phyloP scores from a whole-genome alignment of 1,140 invertebrate species.

The Oreohelix idahoensis region DNA sequence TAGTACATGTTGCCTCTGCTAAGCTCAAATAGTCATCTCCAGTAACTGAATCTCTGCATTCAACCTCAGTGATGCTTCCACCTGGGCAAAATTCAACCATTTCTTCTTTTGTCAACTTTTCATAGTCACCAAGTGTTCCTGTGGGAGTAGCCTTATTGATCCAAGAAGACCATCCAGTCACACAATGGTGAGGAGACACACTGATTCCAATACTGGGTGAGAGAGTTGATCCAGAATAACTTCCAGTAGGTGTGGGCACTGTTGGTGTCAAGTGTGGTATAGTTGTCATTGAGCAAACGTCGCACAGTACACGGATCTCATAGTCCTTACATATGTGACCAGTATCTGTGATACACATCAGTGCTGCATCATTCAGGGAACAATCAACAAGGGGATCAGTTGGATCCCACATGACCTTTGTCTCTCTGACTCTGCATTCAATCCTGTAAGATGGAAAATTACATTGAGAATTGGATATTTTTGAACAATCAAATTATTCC shows the following conservation, averaged over 20 bases:
- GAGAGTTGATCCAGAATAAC: background rate
- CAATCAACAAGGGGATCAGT: constrained; percentile 79
- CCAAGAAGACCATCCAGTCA: constrained; percentile 51
- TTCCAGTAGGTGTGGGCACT: background rate
- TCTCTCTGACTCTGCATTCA: constrained; percentile 25
- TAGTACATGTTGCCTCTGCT: constrained; percentile 51
- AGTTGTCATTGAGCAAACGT: constrained; percentile 59
- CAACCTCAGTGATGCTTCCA: constrained; percentile 52
- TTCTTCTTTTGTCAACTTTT: constrained; percentile 47
- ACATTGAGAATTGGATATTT: background rate
- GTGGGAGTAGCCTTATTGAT: constrained; percentile 48
- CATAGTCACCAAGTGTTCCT: constrained; percentile 49
- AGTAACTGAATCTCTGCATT: constrained; percentile 50
- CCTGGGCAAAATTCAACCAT: constrained; percentile 48
- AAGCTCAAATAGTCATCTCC: constrained; percentile 50
- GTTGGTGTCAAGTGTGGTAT: constrained; percentile 17
- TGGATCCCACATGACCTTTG: constrained; percentile 17
- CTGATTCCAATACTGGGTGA: too few relatives aligned
- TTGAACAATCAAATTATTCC: background rate
- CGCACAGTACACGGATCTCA: constrained; percentile 80
- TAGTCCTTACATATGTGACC: constrained; percentile 77
- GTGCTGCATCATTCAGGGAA: constrained; percentile 78
- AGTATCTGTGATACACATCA: constrained; percentile 77
- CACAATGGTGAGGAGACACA: constrained; percentile 1
- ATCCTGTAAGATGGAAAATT: background rate